Percentiles rank a stretch among this genome's conserved stretches.
Conservation (phyloP, 2,797 vertebrate species). For the Tenualosa thibaudeaui region DNA sequence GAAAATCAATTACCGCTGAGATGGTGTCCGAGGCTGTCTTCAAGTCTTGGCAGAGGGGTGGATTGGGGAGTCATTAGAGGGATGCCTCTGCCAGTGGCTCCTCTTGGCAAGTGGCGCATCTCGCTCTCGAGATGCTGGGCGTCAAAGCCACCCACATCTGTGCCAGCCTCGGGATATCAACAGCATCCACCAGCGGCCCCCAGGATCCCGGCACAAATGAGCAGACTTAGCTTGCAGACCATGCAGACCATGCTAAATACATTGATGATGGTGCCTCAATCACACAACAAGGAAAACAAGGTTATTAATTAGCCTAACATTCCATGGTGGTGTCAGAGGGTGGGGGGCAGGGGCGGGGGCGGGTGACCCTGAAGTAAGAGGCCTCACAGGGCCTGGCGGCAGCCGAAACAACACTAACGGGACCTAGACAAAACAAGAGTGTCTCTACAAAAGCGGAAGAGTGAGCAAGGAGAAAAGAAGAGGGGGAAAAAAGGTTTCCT, state of each 20-base stretch:
- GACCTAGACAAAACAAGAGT: constrained; percentile 36
- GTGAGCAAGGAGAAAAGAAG: background rate
- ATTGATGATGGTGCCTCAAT: constrained; percentile 1
- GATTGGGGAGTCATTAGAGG: constrained; percentile 51
- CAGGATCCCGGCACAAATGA: background rate
- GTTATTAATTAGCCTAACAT: constrained; percentile 36
- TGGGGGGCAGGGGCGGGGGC: background rate
- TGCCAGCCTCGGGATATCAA: background rate
- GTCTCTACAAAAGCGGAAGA: constrained; percentile 35
- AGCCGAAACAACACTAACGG: constrained; percentile 32
- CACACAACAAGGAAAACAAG: constrained; percentile 27
- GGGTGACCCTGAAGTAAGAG: constrained; percentile 29
- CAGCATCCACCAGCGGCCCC: constrained; percentile 25
- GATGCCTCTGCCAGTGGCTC: background rate
- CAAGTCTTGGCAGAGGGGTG: constrained; percentile 31
- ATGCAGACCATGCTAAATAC: background rate
- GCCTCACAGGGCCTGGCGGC: constrained; percentile 2
- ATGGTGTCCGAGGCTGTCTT: constrained; percentile 18
- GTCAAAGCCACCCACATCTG: constrained; percentile 50
- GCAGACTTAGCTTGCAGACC: background rate
- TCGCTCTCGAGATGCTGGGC: constrained; percentile 37
- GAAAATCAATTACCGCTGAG: constrained; percentile 30
- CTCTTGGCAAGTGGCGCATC: background rate
- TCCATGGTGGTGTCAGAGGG: background rate
- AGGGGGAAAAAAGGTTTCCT: constrained; percentile 37